phyloP scores from a whole-genome alignment of 2,888 invertebrate genomes.

The Tryphoninae sp. region DNA sequence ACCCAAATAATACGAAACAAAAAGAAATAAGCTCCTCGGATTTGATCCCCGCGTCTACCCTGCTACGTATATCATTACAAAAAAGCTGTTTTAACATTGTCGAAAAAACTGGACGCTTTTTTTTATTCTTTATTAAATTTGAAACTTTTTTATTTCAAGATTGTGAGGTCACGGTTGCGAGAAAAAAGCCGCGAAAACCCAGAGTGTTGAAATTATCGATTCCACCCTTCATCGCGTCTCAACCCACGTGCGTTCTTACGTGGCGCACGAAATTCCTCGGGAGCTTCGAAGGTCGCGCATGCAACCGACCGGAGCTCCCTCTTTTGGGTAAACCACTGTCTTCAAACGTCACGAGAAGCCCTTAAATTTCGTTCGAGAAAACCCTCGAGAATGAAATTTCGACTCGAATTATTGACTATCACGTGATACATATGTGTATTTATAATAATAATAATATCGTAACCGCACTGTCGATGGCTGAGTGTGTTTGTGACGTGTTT shows the following conservation, averaged over 20 bases:
- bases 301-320: constrained; percentile 34
- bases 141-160: constrained; percentile 24
- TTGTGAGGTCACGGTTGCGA: neutral
- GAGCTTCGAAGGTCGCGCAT: constrained; percentile 25
- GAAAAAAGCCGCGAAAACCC: constrained; percentile 29
- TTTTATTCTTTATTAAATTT: constrained; percentile 38
- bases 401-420: constrained; percentile 40
- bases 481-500: neutral
- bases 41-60: neutral
- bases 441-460: constrained; percentile 1
- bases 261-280: constrained; percentile 21
- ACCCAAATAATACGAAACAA: neutral
- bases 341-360: constrained; percentile 14
- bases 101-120: constrained; percentile 33
- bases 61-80: neutral
- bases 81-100: constrained; percentile 24
- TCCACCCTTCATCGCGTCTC: neutral
- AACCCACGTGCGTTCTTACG: constrained; percentile 27
- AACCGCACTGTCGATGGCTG: neutral
- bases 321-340: neutral
- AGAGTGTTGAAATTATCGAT: constrained; percentile 49
- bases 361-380: constrained; percentile 49
- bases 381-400: constrained; percentile 45
- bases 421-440: neutral
- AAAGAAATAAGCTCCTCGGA: neutral